phyloP scores from a whole-genome alignment of 1,140 invertebrate genomes.

The Cylas formicarius region DNA sequence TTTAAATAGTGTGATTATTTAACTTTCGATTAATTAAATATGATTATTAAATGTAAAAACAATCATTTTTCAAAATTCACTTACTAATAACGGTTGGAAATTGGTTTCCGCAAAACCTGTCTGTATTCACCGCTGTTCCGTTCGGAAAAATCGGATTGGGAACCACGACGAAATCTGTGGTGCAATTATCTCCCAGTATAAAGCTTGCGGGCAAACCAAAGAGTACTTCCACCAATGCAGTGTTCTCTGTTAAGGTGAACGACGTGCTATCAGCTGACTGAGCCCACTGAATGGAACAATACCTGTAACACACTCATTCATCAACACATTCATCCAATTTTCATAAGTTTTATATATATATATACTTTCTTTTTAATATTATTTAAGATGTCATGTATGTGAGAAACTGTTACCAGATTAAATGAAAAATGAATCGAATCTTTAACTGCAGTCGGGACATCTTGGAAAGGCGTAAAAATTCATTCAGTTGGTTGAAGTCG shows the following conservation, averaged over 20 bases:
- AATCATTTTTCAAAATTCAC: conserved; percentile 34
- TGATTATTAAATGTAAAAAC: no score
- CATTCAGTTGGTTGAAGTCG: no score
- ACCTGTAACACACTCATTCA: conserved; percentile 44
- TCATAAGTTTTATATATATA: no score
- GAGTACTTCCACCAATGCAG: conserved; percentile 19
- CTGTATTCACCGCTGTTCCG: conserved; percentile 43
- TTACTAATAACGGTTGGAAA: conserved; percentile 59
- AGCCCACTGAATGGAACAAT: conserved; percentile 59
- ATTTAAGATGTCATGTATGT: no score
- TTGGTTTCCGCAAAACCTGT: conserved; percentile 67
- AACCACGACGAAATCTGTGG: conserved; percentile 66
- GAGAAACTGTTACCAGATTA: no score
- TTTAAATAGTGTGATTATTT: no score
- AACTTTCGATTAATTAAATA: no score
- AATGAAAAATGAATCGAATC: no score
- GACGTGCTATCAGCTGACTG: conserved; percentile 49
- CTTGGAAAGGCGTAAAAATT: no score
- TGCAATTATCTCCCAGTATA: conserved; percentile 42
- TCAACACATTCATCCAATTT: no score
- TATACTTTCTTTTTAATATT: no score
- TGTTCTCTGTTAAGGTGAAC: conserved; percentile 62
- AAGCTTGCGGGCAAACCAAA: conserved; percentile 37
- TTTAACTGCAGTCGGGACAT: no score
- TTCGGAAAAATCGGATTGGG: conserved; percentile 53